A percentile compares a stretch with the other conserved stretches of the same genome.
These are phyloP conservation scores for Patella depressa DNA, from an alignment of 2,888 invertebrate species.

Conservation along the genomic window DNA sequence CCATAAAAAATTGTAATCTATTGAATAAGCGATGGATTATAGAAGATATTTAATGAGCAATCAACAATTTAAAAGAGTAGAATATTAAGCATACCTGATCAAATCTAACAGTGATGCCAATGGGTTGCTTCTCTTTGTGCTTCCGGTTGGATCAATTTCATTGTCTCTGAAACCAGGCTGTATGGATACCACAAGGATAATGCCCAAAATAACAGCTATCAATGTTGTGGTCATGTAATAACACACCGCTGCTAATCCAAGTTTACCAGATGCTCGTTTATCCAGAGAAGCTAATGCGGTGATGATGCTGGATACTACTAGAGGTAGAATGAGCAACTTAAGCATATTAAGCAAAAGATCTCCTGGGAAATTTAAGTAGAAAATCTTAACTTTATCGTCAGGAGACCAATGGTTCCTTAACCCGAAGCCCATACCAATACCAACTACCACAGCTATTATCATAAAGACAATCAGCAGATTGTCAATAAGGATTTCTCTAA, in stretches of 20 bases:
- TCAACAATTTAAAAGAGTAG: too few species aligned
- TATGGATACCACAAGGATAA: constrained; percentile 89
- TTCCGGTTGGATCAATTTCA: constrained; percentile 32
- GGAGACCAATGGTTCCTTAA: constrained; percentile 74
- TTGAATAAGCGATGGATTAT: too few species aligned
- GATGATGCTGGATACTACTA: constrained; percentile 78
- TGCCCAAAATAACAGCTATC: constrained; percentile 89
- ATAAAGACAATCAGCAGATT: constrained; percentile 77
- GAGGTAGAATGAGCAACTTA: constrained; percentile 80
- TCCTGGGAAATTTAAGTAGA: constrained; percentile 78
- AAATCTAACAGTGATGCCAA: constrained; percentile 56
- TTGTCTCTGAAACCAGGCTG: constrained; percentile 78
- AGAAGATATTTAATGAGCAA: too few species aligned
- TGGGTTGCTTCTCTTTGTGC: constrained; percentile 43
- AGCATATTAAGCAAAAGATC: constrained; percentile 79
- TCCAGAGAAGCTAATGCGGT: constrained; percentile 88
- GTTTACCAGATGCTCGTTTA: constrained; percentile 85
- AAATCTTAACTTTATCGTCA: constrained; percentile 77
- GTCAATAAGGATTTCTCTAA: constrained; percentile 31
- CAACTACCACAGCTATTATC: constrained; percentile 75
- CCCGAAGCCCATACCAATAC: constrained; percentile 73
- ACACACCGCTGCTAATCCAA: constrained; percentile 86
- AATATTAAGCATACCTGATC: constrained; percentile 42
- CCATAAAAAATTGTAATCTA: too few species aligned
- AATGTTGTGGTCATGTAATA: constrained; percentile 95